Percentiles rank a stretch among this genome's conserved stretches.
These are phyloP conservation scores for Gallinago solitaria DNA, from an alignment of 2,797 vertebrate genomes.

Conservation along the genomic window DNA sequence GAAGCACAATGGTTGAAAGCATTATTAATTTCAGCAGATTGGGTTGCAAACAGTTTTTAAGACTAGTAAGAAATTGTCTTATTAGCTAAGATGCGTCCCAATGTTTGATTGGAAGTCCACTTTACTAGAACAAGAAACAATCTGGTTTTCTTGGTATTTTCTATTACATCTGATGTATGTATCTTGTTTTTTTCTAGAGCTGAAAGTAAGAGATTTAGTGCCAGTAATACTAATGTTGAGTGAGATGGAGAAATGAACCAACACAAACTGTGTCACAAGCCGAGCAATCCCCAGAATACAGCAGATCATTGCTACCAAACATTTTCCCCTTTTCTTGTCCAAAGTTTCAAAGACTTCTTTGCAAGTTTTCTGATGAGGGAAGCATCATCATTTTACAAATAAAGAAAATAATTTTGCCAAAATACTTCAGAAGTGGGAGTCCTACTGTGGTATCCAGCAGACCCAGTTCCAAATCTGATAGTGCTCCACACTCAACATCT, in stretches of 20 bases:
- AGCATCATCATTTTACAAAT: neutral
- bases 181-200: neutral
- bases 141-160: neutral
- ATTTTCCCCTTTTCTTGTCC: neutral
- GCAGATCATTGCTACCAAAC: neutral
- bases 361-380: neutral
- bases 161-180: neutral
- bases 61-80: neutral
- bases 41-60: neutral
- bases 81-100: neutral
- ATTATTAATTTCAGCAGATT: neutral
- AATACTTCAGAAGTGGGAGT: neutral
- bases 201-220: neutral
- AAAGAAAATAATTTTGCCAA: neutral
- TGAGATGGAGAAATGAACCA: neutral
- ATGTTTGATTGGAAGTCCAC: neutral
- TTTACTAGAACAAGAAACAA: neutral
- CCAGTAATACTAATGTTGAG: neutral
- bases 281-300: neutral
- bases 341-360: neutral
- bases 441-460: neutral
- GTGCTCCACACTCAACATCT: neutral
- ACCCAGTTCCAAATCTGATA: neutral
- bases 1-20: neutral
- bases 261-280: neutral